Percentiles rank a stretch among this genome's conserved stretches.
phyloP scores from a whole-genome alignment of 2,888 invertebrate genomes.

The Pseudanteris insignis region DNA sequence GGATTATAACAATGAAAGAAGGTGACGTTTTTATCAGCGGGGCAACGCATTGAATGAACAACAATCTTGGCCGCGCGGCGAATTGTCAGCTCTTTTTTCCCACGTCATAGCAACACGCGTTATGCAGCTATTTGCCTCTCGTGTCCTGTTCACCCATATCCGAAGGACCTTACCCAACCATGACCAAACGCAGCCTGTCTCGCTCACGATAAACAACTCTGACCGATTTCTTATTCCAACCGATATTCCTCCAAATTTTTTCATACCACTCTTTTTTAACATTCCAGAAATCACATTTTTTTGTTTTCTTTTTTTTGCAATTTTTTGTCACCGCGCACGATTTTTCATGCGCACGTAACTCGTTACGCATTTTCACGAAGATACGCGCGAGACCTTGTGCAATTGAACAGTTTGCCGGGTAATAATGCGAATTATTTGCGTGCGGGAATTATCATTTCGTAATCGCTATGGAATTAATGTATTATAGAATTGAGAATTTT shows the following conservation, averaged over 20 bases:
- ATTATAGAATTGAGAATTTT: no score
- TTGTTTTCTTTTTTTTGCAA: not conserved
- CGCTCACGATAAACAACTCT: slow-evolving; percentile 24
- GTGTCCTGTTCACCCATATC: slow-evolving; percentile 64
- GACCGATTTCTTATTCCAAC: slow-evolving; percentile 24
- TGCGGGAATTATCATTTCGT: no score
- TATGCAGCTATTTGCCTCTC: slow-evolving; percentile 55
- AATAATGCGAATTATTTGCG: no score
- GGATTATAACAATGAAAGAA: slow-evolving; percentile 39
- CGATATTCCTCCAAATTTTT: slow-evolving; percentile 6
- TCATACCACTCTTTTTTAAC: not conserved
- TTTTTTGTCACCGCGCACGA: not conserved
- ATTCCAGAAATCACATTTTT: not conserved
- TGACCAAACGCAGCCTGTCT: slow-evolving; percentile 54
- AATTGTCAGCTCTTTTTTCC: slow-evolving; percentile 50
- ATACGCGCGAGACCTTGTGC: no score
- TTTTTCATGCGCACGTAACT: no score
- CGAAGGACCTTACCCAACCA: slow-evolving; percentile 63
- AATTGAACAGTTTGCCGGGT: no score
- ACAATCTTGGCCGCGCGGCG: slow-evolving; percentile 38
- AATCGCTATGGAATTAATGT: no score
- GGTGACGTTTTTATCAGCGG: slow-evolving; percentile 40
- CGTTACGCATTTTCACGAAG: no score
- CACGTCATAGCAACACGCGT: slow-evolving; percentile 52
- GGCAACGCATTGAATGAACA: slow-evolving; percentile 39